Conservation (phyloP, 2,888 invertebrate species). For the Drosophila monieri region DNA sequence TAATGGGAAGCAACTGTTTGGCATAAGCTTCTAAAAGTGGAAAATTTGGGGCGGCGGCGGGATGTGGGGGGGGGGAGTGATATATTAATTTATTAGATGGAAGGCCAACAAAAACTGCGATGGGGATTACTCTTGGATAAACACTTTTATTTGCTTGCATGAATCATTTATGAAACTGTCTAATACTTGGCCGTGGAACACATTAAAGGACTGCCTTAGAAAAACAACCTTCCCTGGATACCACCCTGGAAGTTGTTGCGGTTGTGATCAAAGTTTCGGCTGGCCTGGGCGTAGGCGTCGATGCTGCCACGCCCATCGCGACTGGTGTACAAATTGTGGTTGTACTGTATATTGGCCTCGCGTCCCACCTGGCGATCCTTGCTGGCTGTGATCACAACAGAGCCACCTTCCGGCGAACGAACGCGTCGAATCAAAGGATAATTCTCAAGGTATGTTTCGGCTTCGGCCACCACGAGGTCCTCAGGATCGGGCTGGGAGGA, state of each 20-base stretch:
- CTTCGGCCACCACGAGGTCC: background rate
- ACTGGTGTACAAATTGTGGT: constrained; percentile 69
- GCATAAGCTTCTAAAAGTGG: too few relatives aligned
- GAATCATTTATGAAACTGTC: constrained; percentile 8
- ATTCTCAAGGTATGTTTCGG: background rate
- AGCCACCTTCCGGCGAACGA: constrained; percentile 59
- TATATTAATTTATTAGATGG: too few relatives aligned
- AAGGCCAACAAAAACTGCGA: constrained; percentile 5
- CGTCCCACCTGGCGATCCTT: constrained; percentile 60
- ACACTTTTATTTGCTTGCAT: constrained; percentile 18
- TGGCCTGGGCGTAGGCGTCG: constrained; percentile 71
- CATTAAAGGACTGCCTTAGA: constrained; percentile 35
- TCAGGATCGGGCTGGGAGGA: constrained; percentile 2
- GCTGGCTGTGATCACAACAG: constrained; percentile 40
- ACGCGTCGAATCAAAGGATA: constrained; percentile 26
- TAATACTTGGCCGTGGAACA: constrained; percentile 2
- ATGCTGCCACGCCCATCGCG: constrained; percentile 63
- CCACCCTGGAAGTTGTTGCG: constrained; percentile 64
- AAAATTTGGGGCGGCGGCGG: too few relatives aligned
- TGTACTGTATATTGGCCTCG: constrained; percentile 59
- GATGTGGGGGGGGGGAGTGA: too few relatives aligned
- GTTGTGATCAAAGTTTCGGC: constrained; percentile 60
- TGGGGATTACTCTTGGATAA: constrained; percentile 3
- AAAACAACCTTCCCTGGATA: constrained; percentile 50
- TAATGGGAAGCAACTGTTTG: constrained; percentile 20